These are phyloP conservation scores for Tinamus major DNA, from an alignment of 2,797 vertebrate species.

Conservation along the genomic window DNA sequence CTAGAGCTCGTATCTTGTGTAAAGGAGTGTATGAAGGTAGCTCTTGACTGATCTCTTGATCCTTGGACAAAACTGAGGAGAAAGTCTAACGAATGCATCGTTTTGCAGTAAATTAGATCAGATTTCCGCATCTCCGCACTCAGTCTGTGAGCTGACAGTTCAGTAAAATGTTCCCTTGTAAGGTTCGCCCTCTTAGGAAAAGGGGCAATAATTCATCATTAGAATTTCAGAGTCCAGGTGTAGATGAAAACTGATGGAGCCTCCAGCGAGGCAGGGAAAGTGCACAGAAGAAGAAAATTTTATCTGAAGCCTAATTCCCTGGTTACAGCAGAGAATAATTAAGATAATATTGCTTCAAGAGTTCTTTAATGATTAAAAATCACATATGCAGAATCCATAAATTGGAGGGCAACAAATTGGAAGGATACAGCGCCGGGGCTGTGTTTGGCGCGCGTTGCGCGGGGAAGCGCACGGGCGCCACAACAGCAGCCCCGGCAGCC, in stretches of 20 bases:
- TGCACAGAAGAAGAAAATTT: constrained; percentile 92
- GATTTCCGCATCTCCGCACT: constrained; percentile 84
- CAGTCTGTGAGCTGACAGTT: constrained; percentile 88
- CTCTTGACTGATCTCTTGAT: constrained; percentile 76
- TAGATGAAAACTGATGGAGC: constrained; percentile 97
- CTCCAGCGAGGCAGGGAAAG: constrained; percentile 88
- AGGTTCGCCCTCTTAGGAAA: constrained; percentile 87
- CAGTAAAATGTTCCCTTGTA: constrained; percentile 87
- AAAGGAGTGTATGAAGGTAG: constrained; percentile 26
- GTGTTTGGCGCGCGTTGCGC: constrained; percentile 63
- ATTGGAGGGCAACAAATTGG: constrained; percentile 86
- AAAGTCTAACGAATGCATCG: constrained; percentile 83
- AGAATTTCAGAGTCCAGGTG: constrained; percentile 97
- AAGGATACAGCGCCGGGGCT: constrained; percentile 76
- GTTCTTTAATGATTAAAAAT: constrained; percentile 96
- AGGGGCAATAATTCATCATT: constrained; percentile 97
- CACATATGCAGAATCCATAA: constrained; percentile 88
- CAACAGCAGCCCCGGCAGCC: constrained; percentile 70
- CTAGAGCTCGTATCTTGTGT: neutral
- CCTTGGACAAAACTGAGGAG: constrained; percentile 70
- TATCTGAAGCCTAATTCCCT: constrained; percentile 95
- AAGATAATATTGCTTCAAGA: constrained; percentile 95
- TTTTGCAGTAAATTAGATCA: constrained; percentile 89
- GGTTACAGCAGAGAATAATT: constrained; percentile 92
- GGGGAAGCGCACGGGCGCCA: constrained; percentile 66